phyloP scores from a whole-genome alignment of 2,888 invertebrate genomes.

The Branchipolynoe longqiensis region DNA sequence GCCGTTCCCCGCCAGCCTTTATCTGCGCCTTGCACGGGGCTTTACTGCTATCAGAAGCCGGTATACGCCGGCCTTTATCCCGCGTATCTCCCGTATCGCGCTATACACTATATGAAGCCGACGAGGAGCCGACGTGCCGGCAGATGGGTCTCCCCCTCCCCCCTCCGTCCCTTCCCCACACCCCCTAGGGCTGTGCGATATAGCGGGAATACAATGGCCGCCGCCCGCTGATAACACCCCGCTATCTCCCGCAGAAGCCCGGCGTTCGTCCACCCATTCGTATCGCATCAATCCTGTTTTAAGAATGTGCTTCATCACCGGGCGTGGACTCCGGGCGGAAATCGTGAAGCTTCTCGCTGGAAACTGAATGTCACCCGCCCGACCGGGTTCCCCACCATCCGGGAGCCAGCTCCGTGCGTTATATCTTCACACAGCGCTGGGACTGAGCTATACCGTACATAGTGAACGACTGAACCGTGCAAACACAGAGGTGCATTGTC shows the following conservation, averaged over 20 bases:
- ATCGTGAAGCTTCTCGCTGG: slow-evolving; percentile 13
- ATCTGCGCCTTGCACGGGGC: not conserved
- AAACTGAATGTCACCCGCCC: too few species aligned
- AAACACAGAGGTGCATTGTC: too few species aligned
- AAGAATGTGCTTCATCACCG: slow-evolving; percentile 22
- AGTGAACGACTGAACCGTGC: too few species aligned
- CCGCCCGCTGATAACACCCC: not conserved
- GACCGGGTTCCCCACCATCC: too few species aligned
- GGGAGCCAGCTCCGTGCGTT: too few species aligned
- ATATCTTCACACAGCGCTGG: too few species aligned
- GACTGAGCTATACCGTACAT: too few species aligned
- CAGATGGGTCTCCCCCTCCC: not conserved
- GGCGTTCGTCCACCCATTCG: not conserved
- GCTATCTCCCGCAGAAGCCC: not conserved
- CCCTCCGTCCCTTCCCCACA: not conserved
- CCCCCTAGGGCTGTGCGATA: not conserved
- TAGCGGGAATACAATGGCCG: not conserved
- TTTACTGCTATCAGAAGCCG: slow-evolving; percentile 33
- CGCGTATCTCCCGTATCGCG: not conserved
- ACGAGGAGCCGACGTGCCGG: not conserved
- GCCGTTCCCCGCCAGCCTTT: too few species aligned
- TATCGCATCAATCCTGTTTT: slow-evolving; percentile 53
- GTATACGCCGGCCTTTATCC: slow-evolving; percentile 39
- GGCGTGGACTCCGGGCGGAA: not conserved
- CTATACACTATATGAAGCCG: slow-evolving; percentile 26